Evolutionary conservation across 2,888 invertebrate genomes (phyloP).

Genomic region (Monopis laevigella): DNA sequence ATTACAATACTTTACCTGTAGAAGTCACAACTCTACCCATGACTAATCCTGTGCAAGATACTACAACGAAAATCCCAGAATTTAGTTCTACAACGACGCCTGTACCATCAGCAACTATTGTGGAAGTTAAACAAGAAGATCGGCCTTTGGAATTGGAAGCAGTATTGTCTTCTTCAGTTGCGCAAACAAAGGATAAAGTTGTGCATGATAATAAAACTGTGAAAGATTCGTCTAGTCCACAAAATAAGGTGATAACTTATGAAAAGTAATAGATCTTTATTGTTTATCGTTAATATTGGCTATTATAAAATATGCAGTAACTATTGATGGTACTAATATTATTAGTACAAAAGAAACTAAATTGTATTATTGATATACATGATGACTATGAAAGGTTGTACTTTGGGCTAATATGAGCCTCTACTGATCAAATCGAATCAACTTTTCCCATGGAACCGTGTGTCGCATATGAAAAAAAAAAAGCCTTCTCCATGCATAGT

Average conservation of each 20-base stretch:
- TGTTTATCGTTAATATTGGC: not conserved
- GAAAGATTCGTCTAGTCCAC: conserved; percentile 18
- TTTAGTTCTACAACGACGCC: conserved; percentile 17
- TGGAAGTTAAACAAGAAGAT: conserved; percentile 16
- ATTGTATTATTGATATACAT: no score
- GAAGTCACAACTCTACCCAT: conserved; percentile 19
- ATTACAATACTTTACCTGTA: conserved; percentile 31
- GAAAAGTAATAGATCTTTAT: no score
- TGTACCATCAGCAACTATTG: conserved; percentile 14
- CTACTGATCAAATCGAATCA: no score
- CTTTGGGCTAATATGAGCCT: no score
- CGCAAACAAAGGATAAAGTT: conserved; percentile 10
- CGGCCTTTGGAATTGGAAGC: conserved; percentile 42
- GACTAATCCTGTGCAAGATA: conserved; percentile 14
- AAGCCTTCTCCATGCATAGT: no score
- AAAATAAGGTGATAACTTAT: conserved; percentile 23
- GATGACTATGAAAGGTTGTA: no score
- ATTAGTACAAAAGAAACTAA: no score
- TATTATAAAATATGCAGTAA: no score
- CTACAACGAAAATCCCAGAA: conserved; percentile 17
- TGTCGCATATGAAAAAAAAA: no score
- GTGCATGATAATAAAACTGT: conserved; percentile 5
- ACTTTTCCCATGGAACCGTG: no score
- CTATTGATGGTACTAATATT: no score
- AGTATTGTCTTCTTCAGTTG: conserved; percentile 41